Base-by-base conservation (phyloP, 2,797 vertebrate species). In the Cossypha polioptera region DNA sequence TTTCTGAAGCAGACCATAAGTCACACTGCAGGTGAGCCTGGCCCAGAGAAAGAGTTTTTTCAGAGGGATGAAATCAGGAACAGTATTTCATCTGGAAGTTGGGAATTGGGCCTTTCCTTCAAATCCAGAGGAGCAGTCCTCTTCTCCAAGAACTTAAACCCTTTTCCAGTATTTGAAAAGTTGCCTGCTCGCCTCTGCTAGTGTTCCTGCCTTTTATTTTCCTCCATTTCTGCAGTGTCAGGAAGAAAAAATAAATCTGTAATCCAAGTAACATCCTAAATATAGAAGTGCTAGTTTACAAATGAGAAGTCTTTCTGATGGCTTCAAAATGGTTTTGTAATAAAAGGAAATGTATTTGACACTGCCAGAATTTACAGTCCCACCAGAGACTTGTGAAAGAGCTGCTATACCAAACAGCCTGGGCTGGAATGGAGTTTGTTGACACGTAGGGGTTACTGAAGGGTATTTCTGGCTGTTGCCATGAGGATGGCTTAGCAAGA, bases 221-320 rank as follows among this genome's bases (percentile, higher is more conserved):
- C 76, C 74, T 72, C 71, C 26, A 47, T 93, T 94, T 97, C 80
- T 92, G 94, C 92, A 88, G 35, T 71, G 85, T 97, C 95, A 94
- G 96, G 90, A 94, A 94, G 77, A 86, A 95, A 89, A 96, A 95
- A 92, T 45, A 84, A 93, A 89, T 85, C 61, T 78, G 94, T 85
- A 92, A 95, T 96, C 87, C 86, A 88, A 96, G 92, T 86, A 90
- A 94, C 71, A 55, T 40, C 95, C 97, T 98, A 98, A 97, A 98
- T 97, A 96, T 97, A 97, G 97, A 97, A 93, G 91, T 96, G 95
- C 94, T 97, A 93, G 95, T 78, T 96, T 96, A 97, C 89, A 95
- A 95, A 97, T 86, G 93, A 90, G 92, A 90, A 92, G 80, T 96
- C 93, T 97, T 95, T 97, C 78, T 94, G 93, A 93, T 96, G 96